Base-by-base conservation (phyloP, 2,797 vertebrate species). In the Micrastur ruficollis region DNA sequence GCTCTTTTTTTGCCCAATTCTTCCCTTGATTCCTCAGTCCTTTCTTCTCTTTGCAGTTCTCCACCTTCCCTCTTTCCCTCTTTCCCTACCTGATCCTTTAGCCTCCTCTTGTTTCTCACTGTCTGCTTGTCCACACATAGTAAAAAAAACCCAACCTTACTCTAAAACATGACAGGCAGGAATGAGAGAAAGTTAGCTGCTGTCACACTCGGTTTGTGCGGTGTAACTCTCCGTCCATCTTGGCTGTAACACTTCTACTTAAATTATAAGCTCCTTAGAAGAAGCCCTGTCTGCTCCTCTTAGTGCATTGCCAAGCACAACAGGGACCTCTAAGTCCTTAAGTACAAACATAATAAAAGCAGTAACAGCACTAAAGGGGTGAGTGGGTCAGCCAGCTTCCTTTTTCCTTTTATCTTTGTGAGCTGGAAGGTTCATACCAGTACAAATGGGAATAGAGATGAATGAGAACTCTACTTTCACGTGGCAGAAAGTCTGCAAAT, bases 1-100 rank as follows among this genome's bases (percentile, higher is more conserved):
- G 12, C 20, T 36, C 31, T 82, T 44, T 5, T 14, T 8, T 1
- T 0, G 0, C 19, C 11, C 34, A 42, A 0, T 80, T 93, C 25
- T 88, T 91, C 8, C 14, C 14, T 44, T 75, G 22, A 38, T 61
- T 53, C 31, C 13, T 62, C n/a, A 36, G 14, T 44, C 20, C 23
- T 78, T 49, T 18, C 20, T 44, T 79, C 32, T 73, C n/a, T 52
- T 29, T 59, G 7, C 40, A 44, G 3, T 55, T 62, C 22, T 68
- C 17, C 11, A 49, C 34, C 9, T 80, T 71, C 26, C 8, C 1
- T 56, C 27, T 22, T 65, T 75, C 42, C 26, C 29, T 61, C 79
- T 79, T 14, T n/a, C 10, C 36, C 32, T 36, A 7, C 27, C 4
- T 38, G 6, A 25, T 34, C 42, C 62, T 72, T 75, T 9, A 38